These are phyloP conservation scores for Labrus mixtus DNA, from an alignment of 2,113 vertebrate genomes.

Conservation along the genomic window DNA sequence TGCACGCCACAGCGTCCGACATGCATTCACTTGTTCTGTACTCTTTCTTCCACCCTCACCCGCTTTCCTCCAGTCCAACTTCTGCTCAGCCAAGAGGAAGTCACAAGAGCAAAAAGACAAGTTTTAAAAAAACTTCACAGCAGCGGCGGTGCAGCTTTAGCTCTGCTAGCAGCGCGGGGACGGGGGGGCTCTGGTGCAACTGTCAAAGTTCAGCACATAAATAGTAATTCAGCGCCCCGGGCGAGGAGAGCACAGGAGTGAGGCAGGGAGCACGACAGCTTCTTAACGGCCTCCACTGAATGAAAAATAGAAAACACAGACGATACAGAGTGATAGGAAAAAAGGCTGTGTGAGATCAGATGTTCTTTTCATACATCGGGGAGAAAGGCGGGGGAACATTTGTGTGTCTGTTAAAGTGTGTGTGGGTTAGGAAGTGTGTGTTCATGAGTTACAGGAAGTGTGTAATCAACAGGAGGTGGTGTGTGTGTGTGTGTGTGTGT, in stretches of 20 bases:
- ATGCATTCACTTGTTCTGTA: conserved; percentile 10
- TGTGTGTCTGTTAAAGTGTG: no score
- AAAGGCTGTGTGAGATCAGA: conserved; percentile 28
- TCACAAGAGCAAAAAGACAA: conserved; percentile 53
- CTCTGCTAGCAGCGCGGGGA: conserved; percentile 59
- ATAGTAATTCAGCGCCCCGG: conserved; percentile 80
- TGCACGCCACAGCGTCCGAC: not conserved
- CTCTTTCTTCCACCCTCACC: not conserved
- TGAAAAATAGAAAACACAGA: conserved; percentile 67
- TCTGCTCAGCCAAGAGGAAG: conserved; percentile 36
- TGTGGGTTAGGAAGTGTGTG: no score
- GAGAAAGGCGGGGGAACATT: no score
- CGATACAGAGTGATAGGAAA: conserved; percentile 46
- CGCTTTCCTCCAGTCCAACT: conserved; percentile 14
- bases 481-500: no score
- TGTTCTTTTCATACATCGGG: conserved; percentile 43
- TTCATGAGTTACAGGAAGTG: no score
- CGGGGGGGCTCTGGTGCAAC: conserved; percentile 63
- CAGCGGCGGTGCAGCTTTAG: conserved; percentile 42
- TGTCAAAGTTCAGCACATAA: conserved; percentile 84
- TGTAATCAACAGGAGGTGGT: no score
- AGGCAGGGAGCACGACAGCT: conserved; percentile 69
- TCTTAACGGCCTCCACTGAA: conserved; percentile 74
- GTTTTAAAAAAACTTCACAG: conserved; percentile 36
- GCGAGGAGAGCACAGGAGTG: conserved; percentile 70